These are phyloP conservation scores for Crematogaster levior DNA, from an alignment of 2,888 invertebrate species.

Conservation along the genomic window DNA sequence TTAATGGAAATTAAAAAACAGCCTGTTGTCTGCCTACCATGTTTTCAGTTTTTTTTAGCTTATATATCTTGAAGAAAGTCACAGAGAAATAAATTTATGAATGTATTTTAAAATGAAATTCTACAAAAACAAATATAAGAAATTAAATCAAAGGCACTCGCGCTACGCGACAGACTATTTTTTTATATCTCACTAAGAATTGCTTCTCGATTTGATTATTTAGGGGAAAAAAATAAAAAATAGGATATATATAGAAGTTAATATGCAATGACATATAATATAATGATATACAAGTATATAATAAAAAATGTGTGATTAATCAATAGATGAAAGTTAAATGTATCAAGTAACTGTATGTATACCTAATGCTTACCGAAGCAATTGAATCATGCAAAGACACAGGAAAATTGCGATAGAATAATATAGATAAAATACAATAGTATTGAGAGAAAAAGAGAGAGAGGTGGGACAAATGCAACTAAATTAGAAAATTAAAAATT, in stretches of 20 bases:
- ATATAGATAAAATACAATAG: background rate
- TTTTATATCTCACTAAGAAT: background rate
- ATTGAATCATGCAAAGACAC: background rate
- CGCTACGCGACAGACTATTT: slow-evolving; percentile 25
- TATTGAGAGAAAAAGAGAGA: background rate
- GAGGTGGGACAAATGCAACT: background rate
- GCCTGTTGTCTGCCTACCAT: slow-evolving; percentile 17
- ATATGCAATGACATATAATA: too few relatives aligned
- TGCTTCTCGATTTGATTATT: slow-evolving; percentile 25
- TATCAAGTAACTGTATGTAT: background rate
- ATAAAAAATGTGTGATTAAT: background rate
- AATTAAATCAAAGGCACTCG: slow-evolving; percentile 30
- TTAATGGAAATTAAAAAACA: slow-evolving; percentile 14
- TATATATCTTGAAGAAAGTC: background rate
- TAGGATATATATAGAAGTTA: background rate
- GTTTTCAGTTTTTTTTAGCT: slow-evolving; percentile 4
- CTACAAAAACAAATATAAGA: background rate
- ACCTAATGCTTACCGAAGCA: background rate
- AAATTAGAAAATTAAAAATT: background rate
- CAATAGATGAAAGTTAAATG: background rate
- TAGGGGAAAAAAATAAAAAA: background rate
- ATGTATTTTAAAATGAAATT: background rate
- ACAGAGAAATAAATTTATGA: background rate
- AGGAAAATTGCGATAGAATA: background rate
- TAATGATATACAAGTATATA: too few relatives aligned